A percentile compares a stretch with the other conserved stretches of the same genome.
Evolutionary conservation across 2,113 vertebrate species (phyloP).

Genomic region (Synchiropus splendidus): DNA sequence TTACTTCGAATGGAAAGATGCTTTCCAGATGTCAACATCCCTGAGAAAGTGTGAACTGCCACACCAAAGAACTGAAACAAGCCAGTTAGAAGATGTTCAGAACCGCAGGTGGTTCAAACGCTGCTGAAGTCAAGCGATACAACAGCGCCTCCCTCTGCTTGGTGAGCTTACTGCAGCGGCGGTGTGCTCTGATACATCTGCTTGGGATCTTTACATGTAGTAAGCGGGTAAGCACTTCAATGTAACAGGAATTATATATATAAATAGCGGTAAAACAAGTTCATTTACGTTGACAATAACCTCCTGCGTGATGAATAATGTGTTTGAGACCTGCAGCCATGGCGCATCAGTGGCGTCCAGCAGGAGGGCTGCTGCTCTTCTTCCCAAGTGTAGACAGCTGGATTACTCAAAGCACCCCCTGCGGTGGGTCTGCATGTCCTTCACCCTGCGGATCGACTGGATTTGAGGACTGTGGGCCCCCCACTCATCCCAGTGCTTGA

Average conservation of each 20-base stretch:
- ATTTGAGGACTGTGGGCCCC: conserved; percentile 72
- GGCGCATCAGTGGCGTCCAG: too few relatives aligned
- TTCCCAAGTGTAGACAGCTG: too few relatives aligned
- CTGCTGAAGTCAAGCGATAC: conserved; percentile 2
- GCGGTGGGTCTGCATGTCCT: conserved; percentile 74
- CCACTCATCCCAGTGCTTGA: conserved; percentile 79
- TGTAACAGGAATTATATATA: too few relatives aligned
- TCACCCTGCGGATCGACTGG: conserved; percentile 75
- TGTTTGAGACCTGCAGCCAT: too few relatives aligned
- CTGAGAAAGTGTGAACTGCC: conserved; percentile 62
- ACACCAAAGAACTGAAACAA: conserved; percentile 25
- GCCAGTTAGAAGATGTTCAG: conserved; percentile 26
- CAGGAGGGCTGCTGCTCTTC: too few relatives aligned
- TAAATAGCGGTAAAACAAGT: too few relatives aligned
- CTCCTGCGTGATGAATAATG: too few relatives aligned
- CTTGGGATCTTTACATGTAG: too few relatives aligned
- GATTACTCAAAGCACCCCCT: conserved; percentile 68
- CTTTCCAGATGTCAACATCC: conserved; percentile 67
- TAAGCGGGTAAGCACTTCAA: too few relatives aligned
- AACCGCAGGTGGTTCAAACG: conserved; percentile 6
- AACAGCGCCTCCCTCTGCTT: conserved; percentile 42
- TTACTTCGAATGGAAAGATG: conserved; percentile 51
- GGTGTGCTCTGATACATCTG: too few relatives aligned
- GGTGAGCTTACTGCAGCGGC: conserved; percentile 36
- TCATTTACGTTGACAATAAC: too few relatives aligned